Base-by-base conservation (phyloP, 1,140 invertebrate genomes). In the Bathynomus jamesi region DNA sequence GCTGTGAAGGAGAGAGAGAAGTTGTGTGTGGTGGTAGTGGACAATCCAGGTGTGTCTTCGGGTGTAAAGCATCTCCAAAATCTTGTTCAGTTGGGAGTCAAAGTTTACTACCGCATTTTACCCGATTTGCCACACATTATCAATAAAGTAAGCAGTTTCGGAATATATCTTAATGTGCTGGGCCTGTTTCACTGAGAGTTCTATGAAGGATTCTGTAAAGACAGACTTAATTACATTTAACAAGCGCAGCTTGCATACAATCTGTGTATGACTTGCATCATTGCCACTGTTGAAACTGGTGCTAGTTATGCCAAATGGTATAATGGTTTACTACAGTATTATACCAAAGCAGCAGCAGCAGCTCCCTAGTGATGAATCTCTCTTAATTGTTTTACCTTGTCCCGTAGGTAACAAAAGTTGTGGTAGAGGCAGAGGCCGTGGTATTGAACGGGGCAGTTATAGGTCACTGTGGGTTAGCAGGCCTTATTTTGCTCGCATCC, bases 381-480 rank as follows among this genome's bases (percentile, higher is more conserved):
- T 29, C n/a, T 10, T 61, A 53, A 61, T 21, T 69, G 21, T 61
- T 7, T n/a, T 46, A n/a, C n/a, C n/a, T n/a, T n/a, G n/a, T n/a
- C n/a, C 21, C 28, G 10, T 53, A 74, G 72, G 72, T 74, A 25
- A 70, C 72, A 0, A 74, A 74, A 62, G 72, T 74, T 25, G 65
- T 74, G 13, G 72, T 74, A 21, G 72, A 74, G 28, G 72, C 72
- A 2, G 72, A 74, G 61, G 63, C 72, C n/a, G 72, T 74, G 40
- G 70, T 74, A 69, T 67, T 74, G 68, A 74, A 74, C 28, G 72
- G 72, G 17, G 68, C 72, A 8, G 61, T 74, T n/a, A 68, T 70
- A 17, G 72, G 68, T 13, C 27, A 67, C 21, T 74, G 72, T 70
- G 72, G 72, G 3, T 70, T 69, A 3, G 72, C 72, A 28, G 31